Evolutionary conservation across 2,113 vertebrate species (phyloP).

Genomic region (Hippocampus zosterae): DNA sequence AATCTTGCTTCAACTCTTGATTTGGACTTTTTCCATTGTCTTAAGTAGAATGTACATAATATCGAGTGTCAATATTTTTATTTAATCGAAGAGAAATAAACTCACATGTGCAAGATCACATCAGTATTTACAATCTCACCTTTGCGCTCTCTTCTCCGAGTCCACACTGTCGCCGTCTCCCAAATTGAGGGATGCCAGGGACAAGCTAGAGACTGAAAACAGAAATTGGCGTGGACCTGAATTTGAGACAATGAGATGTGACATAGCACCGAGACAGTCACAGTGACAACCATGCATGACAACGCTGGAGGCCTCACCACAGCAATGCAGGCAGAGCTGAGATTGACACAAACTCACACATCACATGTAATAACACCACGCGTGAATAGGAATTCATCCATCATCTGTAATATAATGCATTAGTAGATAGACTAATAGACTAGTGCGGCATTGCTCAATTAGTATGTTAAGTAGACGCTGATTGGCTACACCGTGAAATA

Average conservation of each 20-base stretch:
- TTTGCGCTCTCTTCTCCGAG: conserved; percentile 89
- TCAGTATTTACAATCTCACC: conserved; percentile 71
- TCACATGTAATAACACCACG: neutral
- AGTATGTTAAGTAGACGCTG: neutral
- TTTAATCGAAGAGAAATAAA: neutral
- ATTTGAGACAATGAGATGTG: conserved; percentile 65
- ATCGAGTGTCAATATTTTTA: neutral
- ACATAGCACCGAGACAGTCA: conserved; percentile 58
- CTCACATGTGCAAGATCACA: neutral
- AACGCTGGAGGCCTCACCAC: conserved; percentile 57
- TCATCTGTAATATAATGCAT: neutral
- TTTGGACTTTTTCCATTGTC: neutral
- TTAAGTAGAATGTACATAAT: neutral
- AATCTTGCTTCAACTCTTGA: neutral
- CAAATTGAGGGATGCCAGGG: conserved; percentile 89
- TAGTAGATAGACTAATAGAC: neutral
- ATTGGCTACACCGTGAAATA: neutral
- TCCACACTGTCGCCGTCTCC: conserved; percentile 85
- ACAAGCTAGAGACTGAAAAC: conserved; percentile 94
- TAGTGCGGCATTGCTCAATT: neutral
- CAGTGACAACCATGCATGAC: conserved; percentile 43
- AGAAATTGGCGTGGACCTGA: conserved; percentile 81
- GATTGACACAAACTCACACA: neutral
- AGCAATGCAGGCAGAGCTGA: conserved; percentile 19
- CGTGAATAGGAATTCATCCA: neutral